Evolutionary conservation across 1,140 invertebrate species (phyloP).

Genomic region (Meloidogyne hapla): DNA sequence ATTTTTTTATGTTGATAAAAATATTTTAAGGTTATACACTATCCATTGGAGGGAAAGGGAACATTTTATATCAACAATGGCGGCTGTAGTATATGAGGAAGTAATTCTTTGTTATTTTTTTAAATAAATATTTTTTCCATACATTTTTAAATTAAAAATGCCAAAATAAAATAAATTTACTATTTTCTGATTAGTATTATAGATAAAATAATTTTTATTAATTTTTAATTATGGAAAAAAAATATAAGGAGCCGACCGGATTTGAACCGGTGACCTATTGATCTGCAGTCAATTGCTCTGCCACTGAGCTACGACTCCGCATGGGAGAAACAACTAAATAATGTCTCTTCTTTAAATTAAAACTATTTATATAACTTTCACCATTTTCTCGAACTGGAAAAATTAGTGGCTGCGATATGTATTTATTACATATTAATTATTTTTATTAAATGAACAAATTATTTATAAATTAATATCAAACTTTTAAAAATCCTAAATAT

Average conservation of each 20-base stretch:
- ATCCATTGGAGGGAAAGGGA: conserved; percentile 20
- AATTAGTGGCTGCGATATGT: too few species aligned
- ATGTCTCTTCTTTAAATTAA: not conserved
- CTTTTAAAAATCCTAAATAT: too few species aligned
- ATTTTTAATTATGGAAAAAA: not conserved
- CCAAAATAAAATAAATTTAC: not conserved
- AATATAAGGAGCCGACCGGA: conserved; percentile 26
- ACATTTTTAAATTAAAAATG: not conserved
- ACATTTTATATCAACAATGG: conserved; percentile 37
- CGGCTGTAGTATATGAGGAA: conserved; percentile 31
- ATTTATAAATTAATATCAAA: too few species aligned
- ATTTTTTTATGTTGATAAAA: not conserved
- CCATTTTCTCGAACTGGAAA: too few species aligned
- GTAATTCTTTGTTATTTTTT: too few species aligned
- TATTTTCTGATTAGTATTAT: not conserved
- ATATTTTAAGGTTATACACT: conserved; percentile 11
- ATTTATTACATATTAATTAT: too few species aligned
- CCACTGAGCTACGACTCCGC: conserved; percentile 32
- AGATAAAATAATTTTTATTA: not conserved
- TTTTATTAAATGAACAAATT: too few species aligned
- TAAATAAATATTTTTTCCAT: too few species aligned
- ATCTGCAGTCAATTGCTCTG: conserved; percentile 35
- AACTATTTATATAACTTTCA: too few species aligned
- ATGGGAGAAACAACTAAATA: not conserved
- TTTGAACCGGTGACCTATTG: conserved; percentile 32